Evolutionary conservation across 2,797 vertebrate genomes (phyloP).

Genomic region (Taeniopygia guttata): DNA sequence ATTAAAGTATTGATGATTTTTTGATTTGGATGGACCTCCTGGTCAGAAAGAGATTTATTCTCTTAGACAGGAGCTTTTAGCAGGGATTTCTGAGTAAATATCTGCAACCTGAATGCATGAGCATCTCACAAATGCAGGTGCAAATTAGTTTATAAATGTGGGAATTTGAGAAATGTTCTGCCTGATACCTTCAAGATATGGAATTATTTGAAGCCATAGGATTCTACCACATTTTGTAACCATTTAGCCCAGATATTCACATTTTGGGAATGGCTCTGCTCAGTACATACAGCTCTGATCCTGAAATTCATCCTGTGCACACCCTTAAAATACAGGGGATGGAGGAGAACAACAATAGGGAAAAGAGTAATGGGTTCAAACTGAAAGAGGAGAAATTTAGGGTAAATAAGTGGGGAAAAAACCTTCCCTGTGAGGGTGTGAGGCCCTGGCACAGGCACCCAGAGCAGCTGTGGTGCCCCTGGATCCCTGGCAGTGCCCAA

Average conservation of each 20-base stretch:
- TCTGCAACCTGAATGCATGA: not conserved
- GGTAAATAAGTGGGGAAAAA: not conserved
- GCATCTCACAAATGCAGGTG: not conserved
- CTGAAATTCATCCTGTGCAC: not conserved
- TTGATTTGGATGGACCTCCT: not conserved
- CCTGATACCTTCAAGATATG: not conserved
- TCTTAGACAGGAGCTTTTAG: not conserved
- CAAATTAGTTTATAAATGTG: not conserved
- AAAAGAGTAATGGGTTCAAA: not conserved
- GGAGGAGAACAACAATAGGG: fast-evolving
- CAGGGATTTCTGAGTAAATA: not conserved
- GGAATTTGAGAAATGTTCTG: not conserved
- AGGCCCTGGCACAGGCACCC: not conserved
- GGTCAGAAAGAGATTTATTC: not conserved
- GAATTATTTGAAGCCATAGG: not conserved
- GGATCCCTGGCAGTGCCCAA: not conserved
- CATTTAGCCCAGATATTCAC: not conserved
- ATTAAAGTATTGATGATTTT: not conserved
- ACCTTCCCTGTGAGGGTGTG: not conserved
- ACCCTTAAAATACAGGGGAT: not conserved
- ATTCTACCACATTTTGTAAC: not conserved
- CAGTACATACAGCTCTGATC: not conserved
- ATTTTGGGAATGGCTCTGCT: not conserved
- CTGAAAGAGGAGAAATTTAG: not conserved
- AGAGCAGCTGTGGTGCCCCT: not conserved